phyloP scores from a whole-genome alignment of 2,888 invertebrate genomes.

The Trichogramma evanescens region DNA sequence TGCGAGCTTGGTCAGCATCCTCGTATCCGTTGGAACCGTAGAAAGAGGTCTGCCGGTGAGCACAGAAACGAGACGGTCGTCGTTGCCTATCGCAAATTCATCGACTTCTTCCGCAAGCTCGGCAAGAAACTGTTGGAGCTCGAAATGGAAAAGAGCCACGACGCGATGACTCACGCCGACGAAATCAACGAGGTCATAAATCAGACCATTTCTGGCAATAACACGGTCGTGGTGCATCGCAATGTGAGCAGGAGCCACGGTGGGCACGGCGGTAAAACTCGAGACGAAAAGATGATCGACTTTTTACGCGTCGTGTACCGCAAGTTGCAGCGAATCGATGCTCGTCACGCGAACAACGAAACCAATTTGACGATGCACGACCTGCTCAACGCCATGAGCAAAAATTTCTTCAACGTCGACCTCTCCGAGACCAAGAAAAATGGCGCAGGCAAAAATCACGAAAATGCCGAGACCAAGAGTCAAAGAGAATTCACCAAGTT shows the following conservation, averaged over 20 bases:
- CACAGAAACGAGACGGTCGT: slow-evolving; percentile 26
- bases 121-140: slow-evolving; percentile 40
- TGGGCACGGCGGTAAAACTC: slow-evolving; percentile 25
- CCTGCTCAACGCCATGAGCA: slow-evolving; percentile 42
- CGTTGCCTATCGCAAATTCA: slow-evolving; percentile 37
- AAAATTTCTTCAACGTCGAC: slow-evolving; percentile 44
- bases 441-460: slow-evolving; percentile 30
- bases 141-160: slow-evolving; percentile 38
- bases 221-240: slow-evolving; percentile 16
- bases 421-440: slow-evolving; percentile 32
- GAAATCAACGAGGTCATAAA: slow-evolving; percentile 11
- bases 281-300: slow-evolving; percentile 43
- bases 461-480: slow-evolving; percentile 35
- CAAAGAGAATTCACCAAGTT: slow-evolving; percentile 41
- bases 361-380: slow-evolving; percentile 45
- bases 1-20: slow-evolving; percentile 85
- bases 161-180: slow-evolving; percentile 25
- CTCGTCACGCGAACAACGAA: slow-evolving; percentile 34
- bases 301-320: slow-evolving; percentile 42
- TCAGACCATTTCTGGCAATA: slow-evolving; percentile 6
- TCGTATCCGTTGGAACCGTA: slow-evolving; percentile 71
- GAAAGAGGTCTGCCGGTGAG: slow-evolving; percentile 53
- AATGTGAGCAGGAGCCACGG: slow-evolving; percentile 15
- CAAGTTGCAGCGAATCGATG: slow-evolving; percentile 42
- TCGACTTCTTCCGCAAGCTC: slow-evolving; percentile 43